Conservation (phyloP, 2,113 vertebrate genomes). For the Pitta sordida region DNA sequence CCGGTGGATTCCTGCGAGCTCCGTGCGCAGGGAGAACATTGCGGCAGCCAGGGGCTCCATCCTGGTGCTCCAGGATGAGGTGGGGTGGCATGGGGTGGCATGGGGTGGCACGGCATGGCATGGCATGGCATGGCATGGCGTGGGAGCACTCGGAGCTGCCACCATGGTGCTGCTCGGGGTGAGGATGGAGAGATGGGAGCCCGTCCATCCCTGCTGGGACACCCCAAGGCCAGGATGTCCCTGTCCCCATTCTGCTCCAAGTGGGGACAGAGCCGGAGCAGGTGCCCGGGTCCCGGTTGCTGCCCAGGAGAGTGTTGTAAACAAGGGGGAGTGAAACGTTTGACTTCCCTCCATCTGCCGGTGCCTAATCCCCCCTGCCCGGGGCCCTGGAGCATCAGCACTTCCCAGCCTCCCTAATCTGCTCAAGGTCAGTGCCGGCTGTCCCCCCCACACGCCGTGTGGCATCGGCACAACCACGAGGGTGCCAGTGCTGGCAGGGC, state of each 20-base stretch:
- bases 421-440: neutral
- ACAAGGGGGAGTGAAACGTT: neutral
- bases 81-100: accelerated
- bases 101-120: neutral
- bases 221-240: neutral
- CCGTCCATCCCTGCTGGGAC: accelerated
- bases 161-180: accelerated
- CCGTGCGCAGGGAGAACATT: accelerated
- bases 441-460: accelerated
- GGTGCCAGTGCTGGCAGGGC: neutral
- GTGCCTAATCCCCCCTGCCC: neutral
- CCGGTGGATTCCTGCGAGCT: neutral
- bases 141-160: neutral
- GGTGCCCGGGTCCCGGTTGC: accelerated
- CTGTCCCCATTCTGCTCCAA: neutral
- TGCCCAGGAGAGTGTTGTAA: neutral
- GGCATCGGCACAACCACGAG: accelerated
- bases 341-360: neutral
- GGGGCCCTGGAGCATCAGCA: accelerated
- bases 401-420: neutral
- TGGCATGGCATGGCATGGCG: neutral
- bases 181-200: neutral
- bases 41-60: accelerated
- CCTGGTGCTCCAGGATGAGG: accelerated
- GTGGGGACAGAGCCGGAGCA: neutral